phyloP scores from a whole-genome alignment of 1,140 invertebrate species.

The Portunus trituberculatus region DNA sequence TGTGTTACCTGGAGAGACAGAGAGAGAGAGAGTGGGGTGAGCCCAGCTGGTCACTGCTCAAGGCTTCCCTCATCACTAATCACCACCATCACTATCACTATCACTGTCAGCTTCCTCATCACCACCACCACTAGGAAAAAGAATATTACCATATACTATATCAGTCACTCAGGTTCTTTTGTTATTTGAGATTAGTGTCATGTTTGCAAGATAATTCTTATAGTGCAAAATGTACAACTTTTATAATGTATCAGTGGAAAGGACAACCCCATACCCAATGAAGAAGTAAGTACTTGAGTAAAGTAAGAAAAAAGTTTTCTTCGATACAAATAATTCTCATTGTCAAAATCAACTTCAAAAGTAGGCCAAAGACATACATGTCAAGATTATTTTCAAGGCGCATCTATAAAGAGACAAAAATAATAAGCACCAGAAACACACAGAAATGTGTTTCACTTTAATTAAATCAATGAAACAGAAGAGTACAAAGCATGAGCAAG shows the following conservation, averaged over 20 bases:
- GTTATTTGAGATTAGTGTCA: not conserved
- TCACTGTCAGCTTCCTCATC: slow-evolving; percentile 47
- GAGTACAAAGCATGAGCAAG: not conserved
- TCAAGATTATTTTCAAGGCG: not conserved
- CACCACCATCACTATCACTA: slow-evolving; percentile 60
- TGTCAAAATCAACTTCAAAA: not conserved
- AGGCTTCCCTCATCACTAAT: slow-evolving; percentile 60
- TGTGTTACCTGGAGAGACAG: slow-evolving; percentile 62
- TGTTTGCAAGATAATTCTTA: not conserved
- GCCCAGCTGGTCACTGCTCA: slow-evolving; percentile 49
- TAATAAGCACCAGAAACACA: not conserved
- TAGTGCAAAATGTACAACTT: not conserved
- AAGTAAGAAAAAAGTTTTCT: not conserved
- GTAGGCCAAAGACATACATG: not conserved
- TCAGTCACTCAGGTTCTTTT: slow-evolving; percentile 42
- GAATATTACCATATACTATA: slow-evolving; percentile 55
- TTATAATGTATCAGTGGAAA: too few species aligned
- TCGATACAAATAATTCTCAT: not conserved
- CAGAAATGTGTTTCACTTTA: too few species aligned
- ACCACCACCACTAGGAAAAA: slow-evolving; percentile 64
- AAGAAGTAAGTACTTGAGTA: too few species aligned
- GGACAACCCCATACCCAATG: too few species aligned
- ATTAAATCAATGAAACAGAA: not conserved
- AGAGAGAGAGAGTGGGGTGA: slow-evolving; percentile 32
- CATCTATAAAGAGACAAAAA: not conserved